These are phyloP conservation scores for Zaprionus tsacasi DNA, from an alignment of 1,140 invertebrate species.

Conservation along the genomic window DNA sequence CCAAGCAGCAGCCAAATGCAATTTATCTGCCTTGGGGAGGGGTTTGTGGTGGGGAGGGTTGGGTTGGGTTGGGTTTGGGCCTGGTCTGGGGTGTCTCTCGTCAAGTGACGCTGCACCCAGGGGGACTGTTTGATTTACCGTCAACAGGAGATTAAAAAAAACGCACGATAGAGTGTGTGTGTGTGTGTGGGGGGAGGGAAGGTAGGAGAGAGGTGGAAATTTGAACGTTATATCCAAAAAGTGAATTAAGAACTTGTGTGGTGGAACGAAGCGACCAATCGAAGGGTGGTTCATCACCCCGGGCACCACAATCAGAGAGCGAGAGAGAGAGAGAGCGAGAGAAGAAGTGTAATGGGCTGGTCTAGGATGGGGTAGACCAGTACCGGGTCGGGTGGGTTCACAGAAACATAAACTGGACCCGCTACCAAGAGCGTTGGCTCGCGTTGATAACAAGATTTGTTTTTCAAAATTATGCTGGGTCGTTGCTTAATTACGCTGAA, in stretches of 20 bases:
- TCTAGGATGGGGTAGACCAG: conserved; percentile 25
- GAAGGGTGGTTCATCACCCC: conserved; percentile 46
- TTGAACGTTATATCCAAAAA: conserved; percentile 61
- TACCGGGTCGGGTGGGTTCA: neutral
- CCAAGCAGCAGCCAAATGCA: conserved; percentile 73
- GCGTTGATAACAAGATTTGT: conserved; percentile 82
- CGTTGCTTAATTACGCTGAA: conserved; percentile 72
- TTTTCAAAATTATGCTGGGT: conserved; percentile 74
- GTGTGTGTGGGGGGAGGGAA: conserved; percentile 11
- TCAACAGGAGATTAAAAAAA: conserved; percentile 82
- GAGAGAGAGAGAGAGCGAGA: neutral
- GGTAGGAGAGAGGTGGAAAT: conserved; percentile 30
- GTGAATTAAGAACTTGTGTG: conserved; percentile 81
- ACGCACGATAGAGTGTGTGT: conserved; percentile 29
- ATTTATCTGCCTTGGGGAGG: conserved; percentile 54
- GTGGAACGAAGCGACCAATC: conserved; percentile 63
- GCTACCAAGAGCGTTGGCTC: conserved; percentile 57
- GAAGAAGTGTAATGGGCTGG: neutral
- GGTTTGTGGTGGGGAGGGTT: neutral
- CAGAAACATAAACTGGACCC: conserved; percentile 21
- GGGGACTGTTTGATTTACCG: conserved; percentile 82
- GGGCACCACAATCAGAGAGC: conserved; percentile 64
- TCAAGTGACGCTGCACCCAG: conserved; percentile 76
- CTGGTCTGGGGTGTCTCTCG: conserved; percentile 20
- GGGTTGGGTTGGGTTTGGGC: conserved; percentile 6